Percentiles rank a stretch among this genome's conserved stretches.
These are phyloP conservation scores for Palythoa grandiflora DNA, from an alignment of 92 coral and sea anemone species.

Conservation along the genomic window DNA sequence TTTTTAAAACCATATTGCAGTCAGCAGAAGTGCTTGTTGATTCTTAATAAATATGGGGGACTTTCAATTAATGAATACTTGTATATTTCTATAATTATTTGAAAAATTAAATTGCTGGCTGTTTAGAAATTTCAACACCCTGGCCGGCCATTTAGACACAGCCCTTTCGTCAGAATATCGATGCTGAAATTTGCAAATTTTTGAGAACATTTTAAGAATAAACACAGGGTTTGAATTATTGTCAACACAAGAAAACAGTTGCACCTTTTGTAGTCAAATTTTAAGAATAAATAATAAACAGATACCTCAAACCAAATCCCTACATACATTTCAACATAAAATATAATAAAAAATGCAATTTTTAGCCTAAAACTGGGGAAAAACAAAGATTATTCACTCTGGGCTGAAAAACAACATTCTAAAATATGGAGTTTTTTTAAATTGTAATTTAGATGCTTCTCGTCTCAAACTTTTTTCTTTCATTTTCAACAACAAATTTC, in stretches of 20 bases:
- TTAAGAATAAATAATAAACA: conserved; percentile 13
- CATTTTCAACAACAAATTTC: conserved; percentile 1
- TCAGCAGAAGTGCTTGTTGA: no score
- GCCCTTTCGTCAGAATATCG: conserved; percentile 9
- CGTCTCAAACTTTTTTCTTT: neutral
- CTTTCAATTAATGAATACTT: no score
- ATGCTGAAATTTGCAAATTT: conserved; percentile 33
- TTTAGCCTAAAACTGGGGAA: conserved; percentile 29
- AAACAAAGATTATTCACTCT: conserved; percentile 16
- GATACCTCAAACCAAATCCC: neutral
- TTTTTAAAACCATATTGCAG: no score
- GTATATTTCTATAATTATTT: no score
- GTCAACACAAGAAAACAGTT: neutral
- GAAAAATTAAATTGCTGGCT: no score
- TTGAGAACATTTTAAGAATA: conserved; percentile 9
- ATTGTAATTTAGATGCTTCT: conserved; percentile 17
- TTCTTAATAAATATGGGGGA: no score
- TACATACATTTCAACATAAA: conserved; percentile 13
- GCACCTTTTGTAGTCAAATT: conserved; percentile 8
- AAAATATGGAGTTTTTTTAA: conserved; percentile 1
- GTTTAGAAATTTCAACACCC: no score
- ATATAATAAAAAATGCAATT: conserved; percentile 25
- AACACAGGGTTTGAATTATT: conserved; percentile 5
- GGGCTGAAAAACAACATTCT: conserved; percentile 21
- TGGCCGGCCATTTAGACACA: no score